Evolutionary conservation across 2,113 vertebrate species (phyloP).

Genomic region (Cygnus buccinator): DNA sequence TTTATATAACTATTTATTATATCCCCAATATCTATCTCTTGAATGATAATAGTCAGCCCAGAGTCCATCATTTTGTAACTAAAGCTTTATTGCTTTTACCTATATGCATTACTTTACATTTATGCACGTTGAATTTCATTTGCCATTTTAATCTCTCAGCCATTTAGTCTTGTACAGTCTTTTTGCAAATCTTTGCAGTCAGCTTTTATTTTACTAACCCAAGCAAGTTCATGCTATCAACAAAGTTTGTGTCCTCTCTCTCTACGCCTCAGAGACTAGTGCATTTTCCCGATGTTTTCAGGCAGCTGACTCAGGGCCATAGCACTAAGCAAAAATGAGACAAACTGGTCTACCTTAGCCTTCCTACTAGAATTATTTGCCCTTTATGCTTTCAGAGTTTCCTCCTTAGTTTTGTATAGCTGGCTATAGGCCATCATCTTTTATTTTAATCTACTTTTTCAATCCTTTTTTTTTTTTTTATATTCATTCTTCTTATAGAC

Average conservation of each 20-base stretch:
- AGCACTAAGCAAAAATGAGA: background rate
- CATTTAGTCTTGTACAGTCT: background rate
- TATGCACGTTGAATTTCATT: conserved; percentile 19
- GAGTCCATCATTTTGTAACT: conserved; percentile 14
- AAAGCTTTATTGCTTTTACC: conserved; percentile 40
- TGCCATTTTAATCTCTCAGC: conserved; percentile 22
- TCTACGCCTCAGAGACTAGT: background rate
- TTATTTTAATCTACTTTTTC: conserved; percentile 24
- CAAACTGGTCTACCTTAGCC: background rate
- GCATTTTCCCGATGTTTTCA: background rate
- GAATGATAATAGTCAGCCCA: background rate
- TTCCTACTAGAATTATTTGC: background rate
- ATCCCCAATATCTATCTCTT: background rate
- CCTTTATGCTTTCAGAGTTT: background rate
- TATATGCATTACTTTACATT: conserved; percentile 23
- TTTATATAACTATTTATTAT: background rate
- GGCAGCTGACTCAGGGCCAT: background rate
- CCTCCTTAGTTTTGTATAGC: background rate
- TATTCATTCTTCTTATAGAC: background rate
- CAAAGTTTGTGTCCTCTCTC: background rate
- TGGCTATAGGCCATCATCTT: background rate
- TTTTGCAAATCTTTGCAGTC: conserved; percentile 24
- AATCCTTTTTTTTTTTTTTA: background rate
- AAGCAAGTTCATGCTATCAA: background rate
- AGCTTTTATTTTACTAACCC: background rate